These are phyloP conservation scores for Ganaspis brasiliensis DNA, from an alignment of 2,888 invertebrate species.

Conservation along the genomic window DNA sequence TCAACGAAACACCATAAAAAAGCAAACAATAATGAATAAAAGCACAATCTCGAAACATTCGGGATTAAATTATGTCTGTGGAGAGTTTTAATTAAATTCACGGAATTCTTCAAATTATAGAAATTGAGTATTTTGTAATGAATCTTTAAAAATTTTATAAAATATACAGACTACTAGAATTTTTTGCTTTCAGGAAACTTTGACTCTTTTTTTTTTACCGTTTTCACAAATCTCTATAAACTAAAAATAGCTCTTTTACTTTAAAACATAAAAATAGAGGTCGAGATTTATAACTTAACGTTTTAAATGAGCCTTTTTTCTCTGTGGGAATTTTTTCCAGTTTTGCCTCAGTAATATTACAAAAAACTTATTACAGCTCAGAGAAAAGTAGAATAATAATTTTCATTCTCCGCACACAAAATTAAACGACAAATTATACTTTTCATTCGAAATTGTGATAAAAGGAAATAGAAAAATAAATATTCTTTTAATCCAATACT, in stretches of 20 bases:
- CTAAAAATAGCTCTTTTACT: neutral
- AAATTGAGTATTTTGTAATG: too few species aligned
- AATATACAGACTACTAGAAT: too few species aligned
- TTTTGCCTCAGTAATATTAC: neutral
- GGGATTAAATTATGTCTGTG: too few species aligned
- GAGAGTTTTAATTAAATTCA: too few species aligned
- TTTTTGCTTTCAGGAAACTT: neutral
- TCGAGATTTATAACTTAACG: neutral
- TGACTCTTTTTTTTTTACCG: neutral
- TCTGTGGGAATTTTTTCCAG: conserved; percentile 9
- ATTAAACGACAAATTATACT: neutral
- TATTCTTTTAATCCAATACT: neutral
- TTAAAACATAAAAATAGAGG: neutral
- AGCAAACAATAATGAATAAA: too few species aligned
- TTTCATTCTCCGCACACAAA: neutral
- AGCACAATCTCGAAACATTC: too few species aligned
- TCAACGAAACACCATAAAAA: too few species aligned
- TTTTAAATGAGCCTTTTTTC: neutral
- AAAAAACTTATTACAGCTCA: conserved; percentile 1
- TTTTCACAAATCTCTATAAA: neutral
- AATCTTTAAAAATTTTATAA: too few species aligned
- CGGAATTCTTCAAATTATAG: too few species aligned
- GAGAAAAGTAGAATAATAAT: neutral
- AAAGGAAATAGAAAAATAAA: neutral
- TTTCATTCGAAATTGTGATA: neutral